Base-by-base conservation (phyloP, 2,888 invertebrate genomes). In the Didymodactylos carnosus region DNA sequence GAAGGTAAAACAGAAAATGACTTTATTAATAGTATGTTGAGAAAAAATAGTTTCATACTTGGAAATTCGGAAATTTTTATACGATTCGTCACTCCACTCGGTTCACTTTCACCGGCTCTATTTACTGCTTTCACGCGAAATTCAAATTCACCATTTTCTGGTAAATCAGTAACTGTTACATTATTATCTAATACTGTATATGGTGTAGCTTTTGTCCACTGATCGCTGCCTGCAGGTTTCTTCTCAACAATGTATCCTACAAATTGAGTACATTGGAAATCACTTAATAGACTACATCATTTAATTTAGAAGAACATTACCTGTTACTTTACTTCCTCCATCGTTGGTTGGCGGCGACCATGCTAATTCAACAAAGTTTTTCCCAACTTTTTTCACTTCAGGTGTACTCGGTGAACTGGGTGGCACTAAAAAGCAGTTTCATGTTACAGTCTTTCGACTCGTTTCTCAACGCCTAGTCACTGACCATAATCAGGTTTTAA, bases 61-160 rank as follows among this genome's bases (percentile, higher is more conserved):
- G 82, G 78, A 76, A 83, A 82, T 77, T 85, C 84, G 75, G 81
- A 84, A 72, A 98, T 91, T 89, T 82, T 95, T 89, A 79, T 91
- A 0, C 95, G 94, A 49, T 91, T 90, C 0, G 94, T 93, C 83
- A 93, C 91, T 10, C 89, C 87, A 78, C 94, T 93, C 0, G 94
- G 94, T 82, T 94, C 93, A 88, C 91, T 89, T 80, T 91, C 90
- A 80, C 94, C 98, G 11, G 93, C 94, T 46, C 91, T 88, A 81
- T 98, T 99, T 23, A 94, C 88, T 23, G 98, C 97, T 79, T 90
- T 90, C 75, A 97, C 89, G 78, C 95, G 87, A 87, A 97, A 97
- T 84, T 97, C 95, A 81, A 93, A 94, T 82, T 94, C 93, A 0
- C 89, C 89, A 82, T 90, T 89, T 84, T 95, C 94, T 76, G 89